phyloP scores from a whole-genome alignment of 2,888 invertebrate species.

The Erebia epiphron region DNA sequence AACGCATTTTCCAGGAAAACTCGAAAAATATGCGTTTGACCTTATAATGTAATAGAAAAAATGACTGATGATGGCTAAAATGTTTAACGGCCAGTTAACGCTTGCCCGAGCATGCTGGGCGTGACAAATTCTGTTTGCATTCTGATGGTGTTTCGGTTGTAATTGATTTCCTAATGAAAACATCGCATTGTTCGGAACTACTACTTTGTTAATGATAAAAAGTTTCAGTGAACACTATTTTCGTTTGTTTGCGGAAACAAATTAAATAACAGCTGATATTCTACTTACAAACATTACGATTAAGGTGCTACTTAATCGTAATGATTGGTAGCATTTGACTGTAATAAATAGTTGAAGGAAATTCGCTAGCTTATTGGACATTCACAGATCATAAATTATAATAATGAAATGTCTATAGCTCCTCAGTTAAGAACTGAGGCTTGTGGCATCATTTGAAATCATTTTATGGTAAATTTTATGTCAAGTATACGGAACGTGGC shows the following conservation, averaged over 20 bases:
- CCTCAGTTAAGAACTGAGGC: no score
- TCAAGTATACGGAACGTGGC: no score
- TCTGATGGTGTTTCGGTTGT: slow-evolving; percentile 29
- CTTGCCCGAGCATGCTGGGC: slow-evolving; percentile 27
- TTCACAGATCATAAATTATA: no score
- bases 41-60: slow-evolving; percentile 12
- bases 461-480: no score
- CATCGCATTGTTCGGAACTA: slow-evolving; percentile 16
- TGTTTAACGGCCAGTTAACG: slow-evolving; percentile 24
- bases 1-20: slow-evolving; percentile 19
- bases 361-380: no score
- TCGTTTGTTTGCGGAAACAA: slow-evolving; percentile 16
- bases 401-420: no score
- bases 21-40: slow-evolving; percentile 12
- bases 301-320: no score
- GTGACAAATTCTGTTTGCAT: slow-evolving; percentile 34
- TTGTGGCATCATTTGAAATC: no score
- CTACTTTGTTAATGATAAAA: slow-evolving; percentile 6
- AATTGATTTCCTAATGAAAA: slow-evolving; percentile 37
- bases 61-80: slow-evolving; percentile 18
- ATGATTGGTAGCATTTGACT: no score
- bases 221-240: slow-evolving; percentile 3
- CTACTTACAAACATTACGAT: neutral
- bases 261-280: neutral
- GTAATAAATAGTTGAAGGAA: no score